Conservation (phyloP, 2,888 invertebrate genomes). For the Tenthredo notha region DNA sequence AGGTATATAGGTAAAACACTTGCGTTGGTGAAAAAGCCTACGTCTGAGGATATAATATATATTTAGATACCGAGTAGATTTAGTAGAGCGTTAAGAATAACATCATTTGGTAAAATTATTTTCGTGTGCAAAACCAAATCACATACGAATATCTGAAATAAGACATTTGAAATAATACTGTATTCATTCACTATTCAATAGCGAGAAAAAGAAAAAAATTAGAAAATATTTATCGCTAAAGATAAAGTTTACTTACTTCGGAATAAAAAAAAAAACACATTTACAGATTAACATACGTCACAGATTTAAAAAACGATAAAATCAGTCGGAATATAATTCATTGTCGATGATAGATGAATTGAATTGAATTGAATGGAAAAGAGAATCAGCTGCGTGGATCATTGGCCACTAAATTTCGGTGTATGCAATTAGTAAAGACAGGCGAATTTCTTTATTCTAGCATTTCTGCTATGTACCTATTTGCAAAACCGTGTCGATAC, state of each 20-base stretch:
- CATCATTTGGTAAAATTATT: slow-evolving; percentile 35
- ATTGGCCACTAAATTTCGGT: no score
- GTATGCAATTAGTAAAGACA: not conserved
- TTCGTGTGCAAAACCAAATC: slow-evolving; percentile 44
- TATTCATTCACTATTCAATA: not conserved
- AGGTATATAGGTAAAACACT: no score
- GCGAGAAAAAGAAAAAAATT: not conserved
- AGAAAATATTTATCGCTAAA: no score
- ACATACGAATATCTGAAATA: slow-evolving; percentile 34
- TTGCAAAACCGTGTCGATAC: not conserved
- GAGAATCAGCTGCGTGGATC: no score
- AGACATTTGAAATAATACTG: slow-evolving; percentile 4
- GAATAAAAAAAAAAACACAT: no score
- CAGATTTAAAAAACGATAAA: no score
- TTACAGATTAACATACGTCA: no score
- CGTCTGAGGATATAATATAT: slow-evolving; percentile 3
- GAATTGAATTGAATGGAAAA: no score
- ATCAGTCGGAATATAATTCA: no score
- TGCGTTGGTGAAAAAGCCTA: slow-evolving; percentile 9
- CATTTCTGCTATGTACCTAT: not conserved
- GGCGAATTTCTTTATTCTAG: not conserved
- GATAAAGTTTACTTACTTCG: not conserved
- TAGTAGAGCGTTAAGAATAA: slow-evolving; percentile 47
- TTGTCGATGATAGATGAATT: no score
- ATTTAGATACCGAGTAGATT: slow-evolving; percentile 40